Evolutionary conservation across 2,888 invertebrate genomes (phyloP).

Genomic region (Apamea epomidion): DNA sequence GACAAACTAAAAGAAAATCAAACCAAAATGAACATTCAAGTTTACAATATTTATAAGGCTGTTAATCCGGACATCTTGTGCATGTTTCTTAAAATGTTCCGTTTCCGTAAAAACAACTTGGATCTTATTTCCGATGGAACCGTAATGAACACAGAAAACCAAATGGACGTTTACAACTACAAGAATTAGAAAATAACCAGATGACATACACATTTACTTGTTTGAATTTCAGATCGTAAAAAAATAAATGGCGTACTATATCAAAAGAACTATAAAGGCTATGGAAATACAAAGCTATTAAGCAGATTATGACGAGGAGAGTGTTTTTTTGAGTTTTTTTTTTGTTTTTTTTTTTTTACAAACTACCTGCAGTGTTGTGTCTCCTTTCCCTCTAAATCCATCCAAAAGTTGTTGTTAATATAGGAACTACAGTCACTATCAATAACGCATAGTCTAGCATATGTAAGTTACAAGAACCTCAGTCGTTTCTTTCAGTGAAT

Average conservation of each 20-base stretch:
- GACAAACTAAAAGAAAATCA: neutral
- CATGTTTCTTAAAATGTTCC: neutral
- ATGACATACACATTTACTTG: slow-evolving; percentile 11
- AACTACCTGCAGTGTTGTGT: too few species aligned
- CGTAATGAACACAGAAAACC: neutral
- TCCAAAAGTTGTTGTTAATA: neutral
- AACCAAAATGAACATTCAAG: neutral
- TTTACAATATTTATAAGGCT: neutral
- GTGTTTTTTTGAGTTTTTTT: too few species aligned
- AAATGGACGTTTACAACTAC: slow-evolving; percentile 10
- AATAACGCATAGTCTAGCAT: slow-evolving; percentile 2
- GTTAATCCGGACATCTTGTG: neutral
- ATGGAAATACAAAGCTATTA: slow-evolving; percentile 8
- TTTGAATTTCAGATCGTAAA: slow-evolving; percentile 28
- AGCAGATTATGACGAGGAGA: too few species aligned
- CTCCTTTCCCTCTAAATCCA: too few species aligned
- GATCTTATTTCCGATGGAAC: neutral
- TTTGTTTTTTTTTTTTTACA: too few species aligned
- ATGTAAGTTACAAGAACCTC: slow-evolving; percentile 22
- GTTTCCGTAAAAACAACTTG: neutral
- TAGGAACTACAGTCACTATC: neutral
- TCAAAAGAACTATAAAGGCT: slow-evolving; percentile 35
- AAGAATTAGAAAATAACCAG: slow-evolving; percentile 36
- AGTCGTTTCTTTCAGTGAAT: slow-evolving; percentile 33
- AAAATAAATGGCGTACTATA: slow-evolving; percentile 9